phyloP scores from a whole-genome alignment of 1,140 invertebrate species.

The Lanistes nyassanus region DNA sequence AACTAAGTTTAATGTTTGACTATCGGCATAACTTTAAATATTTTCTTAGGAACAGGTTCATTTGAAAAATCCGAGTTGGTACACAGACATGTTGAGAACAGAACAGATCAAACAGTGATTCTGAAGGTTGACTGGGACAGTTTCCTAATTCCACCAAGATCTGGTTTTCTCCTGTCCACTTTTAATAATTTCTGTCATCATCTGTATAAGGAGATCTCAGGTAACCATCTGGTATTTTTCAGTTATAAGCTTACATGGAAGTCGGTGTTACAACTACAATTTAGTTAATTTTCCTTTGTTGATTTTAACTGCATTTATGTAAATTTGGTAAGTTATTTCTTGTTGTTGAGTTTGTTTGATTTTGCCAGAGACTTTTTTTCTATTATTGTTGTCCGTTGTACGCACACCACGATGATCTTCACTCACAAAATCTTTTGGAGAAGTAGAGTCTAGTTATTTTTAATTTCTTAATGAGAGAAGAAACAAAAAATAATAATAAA shows the following conservation, averaged over 20 bases:
- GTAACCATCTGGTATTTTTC: not conserved
- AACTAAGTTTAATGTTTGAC: too few species aligned
- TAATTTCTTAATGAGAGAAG: not conserved
- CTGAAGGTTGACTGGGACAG: conserved; percentile 20
- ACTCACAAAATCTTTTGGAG: too few species aligned
- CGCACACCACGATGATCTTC: too few species aligned
- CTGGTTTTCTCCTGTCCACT: conserved; percentile 42
- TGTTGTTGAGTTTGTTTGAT: not conserved
- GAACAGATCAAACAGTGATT: conserved; percentile 16
- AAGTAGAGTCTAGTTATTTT: not conserved
- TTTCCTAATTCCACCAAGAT: conserved; percentile 40
- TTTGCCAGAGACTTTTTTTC: not conserved
- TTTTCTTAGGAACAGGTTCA: not conserved
- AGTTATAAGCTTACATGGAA: not conserved
- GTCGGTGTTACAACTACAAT: not conserved
- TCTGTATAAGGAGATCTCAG: not conserved
- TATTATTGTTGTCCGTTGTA: not conserved
- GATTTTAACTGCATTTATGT: not conserved
- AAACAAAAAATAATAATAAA: not conserved
- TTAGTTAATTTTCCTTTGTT: not conserved
- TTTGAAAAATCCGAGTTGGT: conserved; percentile 2
- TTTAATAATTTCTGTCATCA: conserved; percentile 21
- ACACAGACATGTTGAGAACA: conserved; percentile 23
- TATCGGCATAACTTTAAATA: not conserved
- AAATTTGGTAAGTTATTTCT: not conserved